phyloP scores from a whole-genome alignment of 2,888 invertebrate species.

The Scaeva pyrastri region DNA sequence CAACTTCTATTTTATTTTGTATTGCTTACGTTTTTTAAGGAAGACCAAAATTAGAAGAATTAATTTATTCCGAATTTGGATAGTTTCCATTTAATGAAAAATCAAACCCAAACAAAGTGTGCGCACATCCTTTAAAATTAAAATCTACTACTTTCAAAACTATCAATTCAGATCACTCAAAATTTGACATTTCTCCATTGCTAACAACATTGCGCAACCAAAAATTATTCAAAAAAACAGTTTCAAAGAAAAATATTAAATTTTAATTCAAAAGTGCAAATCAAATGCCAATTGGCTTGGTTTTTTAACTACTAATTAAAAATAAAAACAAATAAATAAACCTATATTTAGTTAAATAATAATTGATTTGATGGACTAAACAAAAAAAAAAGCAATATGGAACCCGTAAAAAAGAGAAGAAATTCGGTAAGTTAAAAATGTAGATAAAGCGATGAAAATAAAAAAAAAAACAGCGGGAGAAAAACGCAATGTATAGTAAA shows the following conservation, averaged over 20 bases:
- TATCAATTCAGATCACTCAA: no score
- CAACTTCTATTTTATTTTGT: no score
- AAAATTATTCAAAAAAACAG: slow-evolving; percentile 60
- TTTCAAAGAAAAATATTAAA: slow-evolving; percentile 38
- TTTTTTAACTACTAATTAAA: slow-evolving; percentile 8
- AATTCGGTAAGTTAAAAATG: slow-evolving; percentile 62
- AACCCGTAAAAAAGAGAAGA: slow-evolving; percentile 56
- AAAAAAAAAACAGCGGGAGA: no score
- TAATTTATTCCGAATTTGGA: no score
- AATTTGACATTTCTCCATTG: slow-evolving; percentile 15
- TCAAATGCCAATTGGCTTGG: slow-evolving; percentile 41
- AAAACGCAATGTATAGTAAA: no score
- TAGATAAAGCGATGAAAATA: no score
- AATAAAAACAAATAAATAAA: slow-evolving; percentile 18
- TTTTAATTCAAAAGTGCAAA: not conserved
- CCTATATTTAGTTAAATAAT: slow-evolving; percentile 13
- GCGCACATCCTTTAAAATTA: no score
- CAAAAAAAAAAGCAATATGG: slow-evolving; percentile 10
- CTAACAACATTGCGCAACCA: slow-evolving; percentile 11
- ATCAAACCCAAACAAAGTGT: no score
- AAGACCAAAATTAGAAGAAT: no score
- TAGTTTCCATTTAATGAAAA: no score
- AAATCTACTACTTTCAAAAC: no score
- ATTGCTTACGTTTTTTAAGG: no score
- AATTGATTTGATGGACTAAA: not conserved